A percentile compares a stretch with the other conserved stretches of the same genome.
Evolutionary conservation across 2,888 invertebrate genomes (phyloP).

Genomic region (Cyrtodaria siliqua): DNA sequence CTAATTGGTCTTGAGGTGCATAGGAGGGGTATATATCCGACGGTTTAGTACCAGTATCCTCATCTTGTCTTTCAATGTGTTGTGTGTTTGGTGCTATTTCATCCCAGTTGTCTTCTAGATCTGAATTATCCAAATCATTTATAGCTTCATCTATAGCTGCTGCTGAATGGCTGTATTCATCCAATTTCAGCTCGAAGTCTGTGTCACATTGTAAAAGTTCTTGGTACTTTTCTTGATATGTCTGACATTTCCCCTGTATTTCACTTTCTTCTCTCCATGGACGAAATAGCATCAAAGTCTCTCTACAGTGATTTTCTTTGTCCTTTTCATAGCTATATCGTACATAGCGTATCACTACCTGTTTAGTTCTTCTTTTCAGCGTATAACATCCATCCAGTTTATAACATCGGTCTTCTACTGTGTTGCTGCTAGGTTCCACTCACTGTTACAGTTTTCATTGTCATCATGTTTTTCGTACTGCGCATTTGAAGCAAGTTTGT

Average conservation of each 20-base stretch:
- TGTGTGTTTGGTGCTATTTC: conserved; percentile 10
- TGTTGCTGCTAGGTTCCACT: no score
- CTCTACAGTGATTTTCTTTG: conserved; percentile 65
- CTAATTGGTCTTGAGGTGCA: no score
- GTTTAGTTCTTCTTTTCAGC: no score
- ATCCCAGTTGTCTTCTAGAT: conserved; percentile 9
- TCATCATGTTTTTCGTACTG: no score
- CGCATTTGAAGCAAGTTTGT: no score
- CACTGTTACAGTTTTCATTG: no score
- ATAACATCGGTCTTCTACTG: no score
- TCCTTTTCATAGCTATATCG: conserved; percentile 49
- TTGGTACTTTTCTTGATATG: conserved; percentile 20
- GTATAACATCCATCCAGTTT: no score
- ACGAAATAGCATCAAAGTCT: conserved; percentile 70
- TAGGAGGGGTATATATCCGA: conserved; percentile 1
- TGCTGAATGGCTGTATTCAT: conserved; percentile 14
- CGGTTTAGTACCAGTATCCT: not conserved
- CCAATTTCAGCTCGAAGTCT: not conserved
- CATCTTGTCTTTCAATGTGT: conserved; percentile 5
- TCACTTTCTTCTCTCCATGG: conserved; percentile 74
- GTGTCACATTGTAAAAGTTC: not conserved
- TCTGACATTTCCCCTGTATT: conserved; percentile 8
- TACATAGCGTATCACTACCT: conserved; percentile 41
- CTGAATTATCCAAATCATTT: conserved; percentile 5
- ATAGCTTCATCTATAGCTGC: conserved; percentile 18